Evolutionary conservation across 1,140 invertebrate genomes (phyloP), one percentile per base, ranked within the genome.

Genomic region (Ips typographus): DNA sequence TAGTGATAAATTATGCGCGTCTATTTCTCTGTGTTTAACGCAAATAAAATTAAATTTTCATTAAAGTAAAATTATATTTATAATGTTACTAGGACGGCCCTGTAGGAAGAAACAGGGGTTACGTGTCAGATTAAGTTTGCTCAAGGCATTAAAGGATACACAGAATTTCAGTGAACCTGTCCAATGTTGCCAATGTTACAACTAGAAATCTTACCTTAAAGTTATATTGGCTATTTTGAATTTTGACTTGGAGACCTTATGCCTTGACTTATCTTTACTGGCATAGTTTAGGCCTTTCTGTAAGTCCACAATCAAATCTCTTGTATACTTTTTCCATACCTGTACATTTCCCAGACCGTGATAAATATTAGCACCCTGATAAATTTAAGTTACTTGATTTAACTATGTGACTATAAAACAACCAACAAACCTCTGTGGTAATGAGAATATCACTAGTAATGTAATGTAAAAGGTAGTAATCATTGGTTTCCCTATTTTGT

Each of bases 291-390:
- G 89, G 70, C 86, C 95, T 83, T 98, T 98, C 78, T 95, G 91
- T 68, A 98, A 84, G 81, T 99, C 97, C 56, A 96, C 89, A 60
- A 93, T 86, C 37, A 98, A 81, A 78, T 98, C 95, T 61, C 97
- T 85, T 0, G 94, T 94, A 2, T 98, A 78, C 72, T 87, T 86
- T 53, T 87, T 87, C 95, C 95, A 98, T 51, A 86, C 85, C 71
- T 79, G 82, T 58, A 80, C 84, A 74, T 79, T 82, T 49, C 94
- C 94, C 63, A 98, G 87, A 2, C 94, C 95, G 80, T 97, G 93
- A 77, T 91, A 96, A 62, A 96, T 89, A 77, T 94, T 88, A 62
- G 88, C 87, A 59, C 88, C 89, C 86, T 88, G 71, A 22, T 41
- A 66, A 42, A 58, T 41, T 6, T 47, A 40, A 4, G 22, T 0